These are phyloP conservation scores for Urocitellus parryii DNA, from an alignment of 2,113 vertebrate species.

Conservation along the genomic window DNA sequence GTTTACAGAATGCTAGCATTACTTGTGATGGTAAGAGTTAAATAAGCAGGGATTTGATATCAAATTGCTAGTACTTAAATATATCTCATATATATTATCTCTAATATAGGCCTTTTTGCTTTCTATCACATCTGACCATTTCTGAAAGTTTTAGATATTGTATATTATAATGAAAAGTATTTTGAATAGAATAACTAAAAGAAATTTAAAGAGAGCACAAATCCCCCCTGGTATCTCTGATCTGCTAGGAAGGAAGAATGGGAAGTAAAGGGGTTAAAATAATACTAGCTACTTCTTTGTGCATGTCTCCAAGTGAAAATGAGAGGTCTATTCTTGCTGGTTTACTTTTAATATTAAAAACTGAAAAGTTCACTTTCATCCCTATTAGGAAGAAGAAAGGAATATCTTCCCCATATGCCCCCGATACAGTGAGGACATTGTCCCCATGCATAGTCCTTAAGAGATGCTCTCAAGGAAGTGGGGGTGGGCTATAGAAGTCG, in stretches of 20 bases:
- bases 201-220: background rate
- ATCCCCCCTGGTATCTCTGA: background rate
- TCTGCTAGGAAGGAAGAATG: background rate
- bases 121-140: background rate
- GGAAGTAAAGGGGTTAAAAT: background rate
- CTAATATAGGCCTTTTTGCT: background rate
- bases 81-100: background rate
- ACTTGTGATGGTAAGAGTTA: background rate
- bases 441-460: background rate
- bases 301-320: conserved; percentile 16
- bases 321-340: background rate
- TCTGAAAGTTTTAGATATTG: background rate
- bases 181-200: background rate
- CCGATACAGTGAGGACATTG: background rate
- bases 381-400: background rate
- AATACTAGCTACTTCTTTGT: background rate
- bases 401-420: background rate
- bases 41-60: background rate
- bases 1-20: background rate
- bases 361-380: background rate
- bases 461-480: background rate
- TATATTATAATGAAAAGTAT: background rate
- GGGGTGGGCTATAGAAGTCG: background rate
- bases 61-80: background rate
- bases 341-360: background rate